These are phyloP conservation scores for Rhinolophus sinicus DNA, from an alignment of 2,113 vertebrate genomes.

Conservation along the genomic window DNA sequence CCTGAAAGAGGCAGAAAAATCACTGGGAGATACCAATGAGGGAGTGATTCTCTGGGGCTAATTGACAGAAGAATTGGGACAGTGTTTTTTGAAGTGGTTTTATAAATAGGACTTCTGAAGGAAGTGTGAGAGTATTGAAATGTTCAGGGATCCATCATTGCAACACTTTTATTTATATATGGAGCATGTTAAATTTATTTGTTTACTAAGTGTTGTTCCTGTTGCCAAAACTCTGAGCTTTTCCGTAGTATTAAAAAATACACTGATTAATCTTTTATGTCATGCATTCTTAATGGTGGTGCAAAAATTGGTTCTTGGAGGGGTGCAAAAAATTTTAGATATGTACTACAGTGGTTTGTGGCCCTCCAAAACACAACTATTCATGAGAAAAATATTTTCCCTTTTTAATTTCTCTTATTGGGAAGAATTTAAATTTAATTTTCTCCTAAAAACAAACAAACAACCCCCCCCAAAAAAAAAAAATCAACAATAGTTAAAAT, in stretches of 20 bases:
- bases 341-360: neutral
- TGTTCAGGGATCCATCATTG: neutral
- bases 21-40: neutral
- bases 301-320: neutral
- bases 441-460: neutral
- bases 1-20: neutral
- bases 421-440: constrained; percentile 27
- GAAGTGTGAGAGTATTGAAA: neutral
- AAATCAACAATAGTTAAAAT: neutral
- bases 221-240: neutral
- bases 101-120: neutral
- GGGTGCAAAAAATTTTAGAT: neutral
- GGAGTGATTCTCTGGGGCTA: neutral
- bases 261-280: neutral
- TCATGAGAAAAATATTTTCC: neutral
- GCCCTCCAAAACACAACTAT: neutral
- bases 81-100: neutral
- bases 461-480: no score
- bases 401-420: neutral
- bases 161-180: neutral
- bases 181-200: neutral
- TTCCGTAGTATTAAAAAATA: neutral
- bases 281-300: neutral
- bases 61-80: neutral
- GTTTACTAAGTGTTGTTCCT: neutral